A percentile compares a stretch with the other conserved stretches of the same genome.
phyloP scores from a whole-genome alignment of 2,888 invertebrate genomes.

The Andrena hattorfiana region DNA sequence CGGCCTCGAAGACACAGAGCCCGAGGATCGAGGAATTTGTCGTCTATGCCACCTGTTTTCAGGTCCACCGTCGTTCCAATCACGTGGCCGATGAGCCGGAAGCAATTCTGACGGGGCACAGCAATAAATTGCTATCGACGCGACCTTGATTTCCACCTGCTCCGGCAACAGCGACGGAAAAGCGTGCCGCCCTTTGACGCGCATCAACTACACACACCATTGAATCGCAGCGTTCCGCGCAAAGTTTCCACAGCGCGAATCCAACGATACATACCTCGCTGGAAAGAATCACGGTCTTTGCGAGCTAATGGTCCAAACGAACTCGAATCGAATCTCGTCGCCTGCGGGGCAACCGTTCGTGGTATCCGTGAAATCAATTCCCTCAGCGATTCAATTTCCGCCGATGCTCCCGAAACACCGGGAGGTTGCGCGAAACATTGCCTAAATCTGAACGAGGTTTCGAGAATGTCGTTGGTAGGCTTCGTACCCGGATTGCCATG shows the following conservation, averaged over 20 bases:
- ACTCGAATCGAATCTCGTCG: not conserved
- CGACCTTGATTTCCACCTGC: not conserved
- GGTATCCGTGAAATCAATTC: constrained; percentile 30
- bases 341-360: constrained; percentile 4
- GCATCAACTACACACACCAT: not conserved
- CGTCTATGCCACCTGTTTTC: constrained; percentile 5
- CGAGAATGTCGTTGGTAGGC: too few species aligned
- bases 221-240: not conserved
- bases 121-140: constrained; percentile 7
- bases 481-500: not conserved
- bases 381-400: constrained; percentile 45
- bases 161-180: not conserved
- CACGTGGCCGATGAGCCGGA: not conserved
- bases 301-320: constrained; percentile 20
- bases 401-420: constrained; percentile 4
- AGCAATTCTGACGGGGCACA: not conserved
- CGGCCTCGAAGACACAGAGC: constrained; percentile 8
- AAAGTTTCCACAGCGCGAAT: not conserved
- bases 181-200: not conserved
- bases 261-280: too few species aligned
- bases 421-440: constrained; percentile 34
- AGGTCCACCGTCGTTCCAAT: constrained; percentile 8
- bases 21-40: constrained; percentile 3
- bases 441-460: constrained; percentile 5
- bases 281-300: not conserved